Percentiles rank a stretch among this genome's conserved stretches.
Conservation (phyloP, 1,140 invertebrate genomes). For the Nylanderia fulva region DNA sequence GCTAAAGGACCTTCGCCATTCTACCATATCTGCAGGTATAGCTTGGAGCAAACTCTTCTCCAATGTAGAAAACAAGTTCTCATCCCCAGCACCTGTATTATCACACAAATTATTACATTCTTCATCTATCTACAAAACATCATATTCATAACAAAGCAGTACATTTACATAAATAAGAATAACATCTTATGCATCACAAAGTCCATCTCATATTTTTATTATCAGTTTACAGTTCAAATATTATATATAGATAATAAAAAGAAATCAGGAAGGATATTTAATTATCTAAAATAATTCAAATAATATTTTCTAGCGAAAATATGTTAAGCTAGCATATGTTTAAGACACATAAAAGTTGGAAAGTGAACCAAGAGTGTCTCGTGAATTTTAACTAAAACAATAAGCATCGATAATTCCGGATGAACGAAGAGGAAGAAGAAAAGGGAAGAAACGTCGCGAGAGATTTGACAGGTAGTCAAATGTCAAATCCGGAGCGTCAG, state of each 20-base stretch:
- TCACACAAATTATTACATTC: slow-evolving; percentile 54
- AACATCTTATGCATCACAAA: slow-evolving; percentile 29
- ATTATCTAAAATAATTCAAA: neutral
- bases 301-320: neutral
- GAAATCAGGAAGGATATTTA: neutral
- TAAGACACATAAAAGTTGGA: neutral
- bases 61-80: slow-evolving; percentile 93
- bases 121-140: no score
- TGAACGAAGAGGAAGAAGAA: neutral
- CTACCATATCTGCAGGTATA: slow-evolving; percentile 93
- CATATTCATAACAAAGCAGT: neutral
- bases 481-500: slow-evolving; percentile 84
- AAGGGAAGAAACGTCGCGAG: slow-evolving; percentile 47
- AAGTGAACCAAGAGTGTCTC: neutral
- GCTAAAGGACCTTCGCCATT: slow-evolving; percentile 95
- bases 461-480: slow-evolving; percentile 83
- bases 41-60: slow-evolving; percentile 91
- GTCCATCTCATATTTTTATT: neutral
- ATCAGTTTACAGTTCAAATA: neutral
- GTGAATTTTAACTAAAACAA: neutral
- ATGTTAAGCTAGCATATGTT: slow-evolving; percentile 64
- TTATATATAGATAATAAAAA: neutral
- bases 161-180: slow-evolving; percentile 14
- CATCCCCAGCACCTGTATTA: slow-evolving; percentile 94
- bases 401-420: neutral